A percentile compares a stretch with the other conserved stretches of the same genome.
Conservation (phyloP, 2,797 vertebrate species). For the Arnoldichthys spilopterus region DNA sequence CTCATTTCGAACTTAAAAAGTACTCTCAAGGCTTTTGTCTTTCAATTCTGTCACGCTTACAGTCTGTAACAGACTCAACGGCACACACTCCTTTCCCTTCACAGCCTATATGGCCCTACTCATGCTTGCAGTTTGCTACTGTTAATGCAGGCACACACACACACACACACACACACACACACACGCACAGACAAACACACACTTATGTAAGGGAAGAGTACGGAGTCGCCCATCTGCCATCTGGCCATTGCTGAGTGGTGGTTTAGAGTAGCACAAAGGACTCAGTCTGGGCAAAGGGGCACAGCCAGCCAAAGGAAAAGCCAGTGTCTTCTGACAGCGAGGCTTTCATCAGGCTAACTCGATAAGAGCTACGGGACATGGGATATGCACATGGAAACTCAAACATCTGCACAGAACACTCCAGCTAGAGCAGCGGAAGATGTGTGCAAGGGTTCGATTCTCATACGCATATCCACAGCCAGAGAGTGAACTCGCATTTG, state of each 20-base stretch:
- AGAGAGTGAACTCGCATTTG: conserved; percentile 1
- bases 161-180: conserved; percentile 32
- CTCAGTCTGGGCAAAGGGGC: conserved; percentile 39
- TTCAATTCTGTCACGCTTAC: not conserved
- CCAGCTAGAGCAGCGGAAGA: conserved; percentile 10
- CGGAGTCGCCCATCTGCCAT: conserved; percentile 58
- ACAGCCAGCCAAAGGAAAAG: conserved; percentile 19
- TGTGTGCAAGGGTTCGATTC: conserved; percentile 5
- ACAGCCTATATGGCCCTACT: conserved; percentile 18
- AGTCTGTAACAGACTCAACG: conserved; percentile 21
- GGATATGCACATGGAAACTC: conserved; percentile 9
- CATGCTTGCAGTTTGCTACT: conserved; percentile 24
- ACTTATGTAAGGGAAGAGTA: conserved; percentile 42
- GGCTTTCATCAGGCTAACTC: conserved; percentile 22
- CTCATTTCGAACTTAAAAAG: not conserved
- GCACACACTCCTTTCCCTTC: conserved; percentile 8
- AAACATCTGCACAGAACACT: conserved; percentile 28
- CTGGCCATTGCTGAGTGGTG: conserved; percentile 32
- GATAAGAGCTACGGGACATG: conserved; percentile 13
- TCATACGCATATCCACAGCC: not conserved
- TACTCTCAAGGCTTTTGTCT: conserved; percentile 1
- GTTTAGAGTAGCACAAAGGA: conserved; percentile 47
- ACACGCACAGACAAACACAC: conserved; percentile 41
- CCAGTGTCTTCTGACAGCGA: not conserved
- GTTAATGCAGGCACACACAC: not conserved